phyloP scores from a whole-genome alignment of 1,140 invertebrate genomes.

The Ooceraea biroi region DNA sequence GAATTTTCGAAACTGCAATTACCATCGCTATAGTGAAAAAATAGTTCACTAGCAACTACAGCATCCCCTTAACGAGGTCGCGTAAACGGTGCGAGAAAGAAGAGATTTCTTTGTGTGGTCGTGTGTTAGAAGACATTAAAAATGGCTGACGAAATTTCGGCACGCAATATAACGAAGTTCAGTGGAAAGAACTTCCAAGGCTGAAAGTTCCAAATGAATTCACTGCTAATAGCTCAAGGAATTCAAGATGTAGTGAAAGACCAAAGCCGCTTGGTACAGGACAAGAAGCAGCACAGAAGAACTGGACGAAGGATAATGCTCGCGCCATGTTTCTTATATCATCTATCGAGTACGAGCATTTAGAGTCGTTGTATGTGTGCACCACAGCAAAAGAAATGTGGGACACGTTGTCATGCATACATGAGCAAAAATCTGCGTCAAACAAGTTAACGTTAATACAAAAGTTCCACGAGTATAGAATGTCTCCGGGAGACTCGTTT shows the following conservation, averaged over 20 bases:
- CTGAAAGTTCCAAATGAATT: constrained; percentile 59
- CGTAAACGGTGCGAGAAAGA: too few relatives aligned
- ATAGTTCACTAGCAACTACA: too few relatives aligned
- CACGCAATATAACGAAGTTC: not conserved
- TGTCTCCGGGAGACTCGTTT: too few relatives aligned
- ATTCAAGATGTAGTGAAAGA: constrained; percentile 47
- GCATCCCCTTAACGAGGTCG: too few relatives aligned
- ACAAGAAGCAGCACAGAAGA: too few relatives aligned
- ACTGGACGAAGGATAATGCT: constrained; percentile 65
- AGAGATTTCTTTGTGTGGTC: too few relatives aligned
- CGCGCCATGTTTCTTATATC: constrained; percentile 58
- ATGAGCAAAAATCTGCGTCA: constrained; percentile 58
- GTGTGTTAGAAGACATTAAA: too few relatives aligned
- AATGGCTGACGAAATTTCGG: not conserved
- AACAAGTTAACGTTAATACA: constrained; percentile 49
- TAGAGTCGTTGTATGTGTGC: constrained; percentile 44
- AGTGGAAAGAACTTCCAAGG: constrained; percentile 63
- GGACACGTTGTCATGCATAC: constrained; percentile 12
- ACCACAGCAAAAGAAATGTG: constrained; percentile 45
- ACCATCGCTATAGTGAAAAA: too few relatives aligned
- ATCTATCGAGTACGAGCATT: too few relatives aligned
- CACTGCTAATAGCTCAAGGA: constrained; percentile 16
- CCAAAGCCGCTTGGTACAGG: too few relatives aligned
- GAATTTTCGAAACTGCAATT: too few relatives aligned
- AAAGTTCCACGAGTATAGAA: too few relatives aligned